phyloP scores from a whole-genome alignment of 2,797 vertebrate species.

The Pelodytes ibericus region DNA sequence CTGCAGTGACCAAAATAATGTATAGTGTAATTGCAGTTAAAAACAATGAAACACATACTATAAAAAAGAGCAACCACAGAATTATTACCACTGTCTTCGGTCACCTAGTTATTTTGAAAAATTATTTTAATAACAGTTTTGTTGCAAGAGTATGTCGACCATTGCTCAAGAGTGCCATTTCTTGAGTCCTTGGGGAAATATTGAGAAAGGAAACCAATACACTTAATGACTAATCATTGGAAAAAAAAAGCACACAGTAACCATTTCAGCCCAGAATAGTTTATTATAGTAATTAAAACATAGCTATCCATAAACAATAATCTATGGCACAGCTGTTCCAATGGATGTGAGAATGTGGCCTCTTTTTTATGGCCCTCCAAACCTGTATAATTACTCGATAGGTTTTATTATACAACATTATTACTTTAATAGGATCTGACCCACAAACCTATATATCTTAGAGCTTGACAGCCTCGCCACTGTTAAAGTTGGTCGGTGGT shows the following conservation, averaged over 20 bases:
- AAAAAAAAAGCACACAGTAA: background rate
- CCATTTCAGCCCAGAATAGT: background rate
- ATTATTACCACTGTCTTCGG: constrained; percentile 16
- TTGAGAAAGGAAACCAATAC: constrained; percentile 6
- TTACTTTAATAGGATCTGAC: too few species aligned
- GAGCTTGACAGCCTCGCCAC: too few species aligned
- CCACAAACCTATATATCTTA: too few species aligned
- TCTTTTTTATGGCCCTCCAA: too few species aligned
- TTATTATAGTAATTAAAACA: background rate
- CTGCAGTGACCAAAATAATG: background rate
- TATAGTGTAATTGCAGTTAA: constrained; percentile 15
- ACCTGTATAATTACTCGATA: too few species aligned
- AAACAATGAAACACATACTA: constrained; percentile 9
- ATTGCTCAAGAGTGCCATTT: constrained; percentile 7
- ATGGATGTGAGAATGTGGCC: too few species aligned
- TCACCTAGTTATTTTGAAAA: constrained; percentile 27
- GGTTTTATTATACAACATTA: too few species aligned
- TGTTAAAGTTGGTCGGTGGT: too few species aligned
- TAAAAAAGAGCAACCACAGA: background rate
- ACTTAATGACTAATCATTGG: background rate
- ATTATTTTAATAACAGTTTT: constrained; percentile 38
- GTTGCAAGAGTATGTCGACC: constrained; percentile 9
- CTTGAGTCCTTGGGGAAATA: constrained; percentile 12
- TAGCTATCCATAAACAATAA: background rate
- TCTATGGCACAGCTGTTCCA: too few species aligned